Conservation (phyloP, 2,797 vertebrate genomes). For the Pseudochirops corinnae region DNA sequence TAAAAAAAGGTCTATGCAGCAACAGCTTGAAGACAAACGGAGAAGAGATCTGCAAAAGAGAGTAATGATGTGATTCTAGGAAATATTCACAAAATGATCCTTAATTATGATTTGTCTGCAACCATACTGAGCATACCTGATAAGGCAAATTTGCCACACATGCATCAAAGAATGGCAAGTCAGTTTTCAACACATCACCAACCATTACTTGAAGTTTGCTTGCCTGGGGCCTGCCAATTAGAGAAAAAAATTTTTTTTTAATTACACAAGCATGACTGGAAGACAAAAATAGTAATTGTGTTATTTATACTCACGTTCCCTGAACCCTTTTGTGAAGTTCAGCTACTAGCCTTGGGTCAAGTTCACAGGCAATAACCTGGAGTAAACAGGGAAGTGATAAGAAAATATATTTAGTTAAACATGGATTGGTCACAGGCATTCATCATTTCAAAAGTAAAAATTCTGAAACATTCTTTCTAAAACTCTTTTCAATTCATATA, state of each 20-base stretch:
- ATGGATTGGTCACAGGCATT: slow-evolving; percentile 18
- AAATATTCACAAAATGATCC: neutral
- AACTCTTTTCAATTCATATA: neutral
- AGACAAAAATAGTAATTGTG: slow-evolving; percentile 63
- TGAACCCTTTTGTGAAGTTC: slow-evolving; percentile 99
- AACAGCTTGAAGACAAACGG: slow-evolving; percentile 98
- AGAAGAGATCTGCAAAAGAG: slow-evolving; percentile 94
- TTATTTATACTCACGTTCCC: slow-evolving; percentile 92
- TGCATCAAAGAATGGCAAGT: slow-evolving; percentile 96
- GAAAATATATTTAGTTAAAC: slow-evolving; percentile 9
- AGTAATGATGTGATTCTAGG: slow-evolving; percentile 45
- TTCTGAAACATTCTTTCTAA: neutral
- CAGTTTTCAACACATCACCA: slow-evolving; percentile 95
- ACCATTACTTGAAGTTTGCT: slow-evolving; percentile 96
- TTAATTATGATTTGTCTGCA: neutral
- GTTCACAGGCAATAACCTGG: slow-evolving; percentile 98
- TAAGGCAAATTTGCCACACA: slow-evolving; percentile 99
- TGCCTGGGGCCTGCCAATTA: slow-evolving; percentile 89
- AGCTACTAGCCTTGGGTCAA: slow-evolving; percentile 95
- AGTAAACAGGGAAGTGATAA: slow-evolving; percentile 25
- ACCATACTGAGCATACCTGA: slow-evolving; percentile 87
- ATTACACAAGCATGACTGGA: slow-evolving; percentile 17
- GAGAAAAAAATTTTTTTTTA: slow-evolving; percentile 17
- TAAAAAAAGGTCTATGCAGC: slow-evolving; percentile 97
- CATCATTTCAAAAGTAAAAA: slow-evolving; percentile 36